Evolutionary conservation across 2,888 invertebrate genomes (phyloP), one percentile per base, ranked within the genome.

Genomic region (Crioceris asparagi): DNA sequence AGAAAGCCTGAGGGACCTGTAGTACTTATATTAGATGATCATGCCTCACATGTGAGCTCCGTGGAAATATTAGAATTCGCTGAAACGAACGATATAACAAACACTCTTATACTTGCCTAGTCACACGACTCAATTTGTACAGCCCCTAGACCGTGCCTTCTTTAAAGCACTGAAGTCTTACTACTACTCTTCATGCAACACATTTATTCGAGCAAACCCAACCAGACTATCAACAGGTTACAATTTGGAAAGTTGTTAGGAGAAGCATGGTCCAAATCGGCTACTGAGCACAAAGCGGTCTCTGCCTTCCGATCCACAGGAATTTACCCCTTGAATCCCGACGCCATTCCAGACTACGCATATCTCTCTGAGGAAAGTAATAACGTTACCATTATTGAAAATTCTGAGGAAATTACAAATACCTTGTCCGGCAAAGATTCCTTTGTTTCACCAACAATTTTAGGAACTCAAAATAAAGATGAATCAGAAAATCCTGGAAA

Each of bases 1-100:
- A 35, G 47, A 23, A 58, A 58, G 44, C 48, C 49, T 11, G 18
- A 37, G 3, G 55, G 55, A 29, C 53, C 44, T 41, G 46, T 48
- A 12, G 8, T 57, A 7, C 32, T 59, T 14, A 43, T 56, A 35
- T 33, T 58, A 7, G 56, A 59, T 44, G 55, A 54, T 3, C 54
- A 55, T 35, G 11, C 49, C n/a, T 50, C 54, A 12, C 54, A 56
- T 41, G 41, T 27, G 8, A 50, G 38, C 19, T 38, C 36, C 6
- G 36, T 36, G 11, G 39, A 43, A 6, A 12, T 45, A 21, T 27
- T 41, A 16, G 29, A 46, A 33, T 29, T 39, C 18, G 43, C 48
- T 14, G 50, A 49, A 17, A 39, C 45, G 34, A 48, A 55, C 38
- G 45, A 53, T 14, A 49, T 57, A 12, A 43, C n/a, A n/a, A n/a